A percentile compares a stretch with the other conserved stretches of the same genome.
Evolutionary conservation across 1,140 invertebrate species (phyloP).

Genomic region (Drosophila busckii): DNA sequence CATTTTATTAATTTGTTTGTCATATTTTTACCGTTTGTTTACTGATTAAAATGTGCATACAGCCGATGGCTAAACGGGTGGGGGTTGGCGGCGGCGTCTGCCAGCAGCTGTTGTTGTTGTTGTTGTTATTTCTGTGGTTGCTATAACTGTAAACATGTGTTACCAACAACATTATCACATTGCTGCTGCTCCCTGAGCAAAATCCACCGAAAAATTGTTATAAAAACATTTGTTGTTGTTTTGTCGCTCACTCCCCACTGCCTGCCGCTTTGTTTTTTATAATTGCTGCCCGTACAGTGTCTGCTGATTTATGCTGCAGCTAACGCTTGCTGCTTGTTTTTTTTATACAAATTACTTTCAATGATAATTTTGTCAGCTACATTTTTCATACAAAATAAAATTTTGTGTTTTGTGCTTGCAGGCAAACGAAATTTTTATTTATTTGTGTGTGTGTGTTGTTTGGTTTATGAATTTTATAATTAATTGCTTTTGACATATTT

Average conservation of each 20-base stretch:
- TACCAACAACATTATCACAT: constrained; percentile 63
- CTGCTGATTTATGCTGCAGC: constrained; percentile 19
- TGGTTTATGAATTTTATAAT: constrained; percentile 66
- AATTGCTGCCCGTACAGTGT: constrained; percentile 41
- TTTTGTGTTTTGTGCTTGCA: constrained; percentile 32
- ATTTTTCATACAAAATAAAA: constrained; percentile 65
- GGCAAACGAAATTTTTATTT: too few species aligned
- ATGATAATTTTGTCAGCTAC: constrained; percentile 65
- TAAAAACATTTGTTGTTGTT: constrained; percentile 61
- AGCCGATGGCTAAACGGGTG: constrained; percentile 17
- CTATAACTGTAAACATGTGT: constrained; percentile 60
- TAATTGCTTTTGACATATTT: constrained; percentile 64
- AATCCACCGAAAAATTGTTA: constrained; percentile 38
- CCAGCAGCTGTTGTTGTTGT: constrained; percentile 39
- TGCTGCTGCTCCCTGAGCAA: constrained; percentile 22
- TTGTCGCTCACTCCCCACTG: too few species aligned
- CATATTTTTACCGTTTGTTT: constrained; percentile 75
- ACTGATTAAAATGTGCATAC: constrained; percentile 70
- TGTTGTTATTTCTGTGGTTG: constrained; percentile 30
- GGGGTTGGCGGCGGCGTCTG: constrained; percentile 15
- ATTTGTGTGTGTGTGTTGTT: constrained; percentile 39
- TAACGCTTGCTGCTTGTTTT: constrained; percentile 5
- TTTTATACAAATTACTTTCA: constrained; percentile 69
- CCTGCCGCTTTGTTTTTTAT: too few species aligned
- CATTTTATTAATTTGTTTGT: constrained; percentile 77